Evolutionary conservation across 2,113 vertebrate genomes (phyloP).

Genomic region (Saccopteryx bilineata): DNA sequence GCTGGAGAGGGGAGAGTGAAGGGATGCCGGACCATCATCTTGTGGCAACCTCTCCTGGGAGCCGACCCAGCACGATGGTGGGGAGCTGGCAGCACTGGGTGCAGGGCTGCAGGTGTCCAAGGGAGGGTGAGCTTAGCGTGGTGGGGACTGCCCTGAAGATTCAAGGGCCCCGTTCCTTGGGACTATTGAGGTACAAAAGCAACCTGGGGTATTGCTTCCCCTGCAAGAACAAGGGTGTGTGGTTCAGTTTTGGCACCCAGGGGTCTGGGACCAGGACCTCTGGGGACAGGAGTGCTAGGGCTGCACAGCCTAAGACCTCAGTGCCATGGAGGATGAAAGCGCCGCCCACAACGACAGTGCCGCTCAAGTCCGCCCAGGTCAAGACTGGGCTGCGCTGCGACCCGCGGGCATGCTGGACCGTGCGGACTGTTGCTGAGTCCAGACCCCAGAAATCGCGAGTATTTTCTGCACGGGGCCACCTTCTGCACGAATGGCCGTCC

Average conservation of each 20-base stretch:
- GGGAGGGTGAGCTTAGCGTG: neutral
- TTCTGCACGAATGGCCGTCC: neutral
- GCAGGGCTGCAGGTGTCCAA: too few relatives aligned
- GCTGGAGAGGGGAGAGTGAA: neutral
- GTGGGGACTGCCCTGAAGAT: neutral
- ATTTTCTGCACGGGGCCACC: too few relatives aligned
- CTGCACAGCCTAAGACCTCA: neutral
- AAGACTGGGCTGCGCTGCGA: too few relatives aligned
- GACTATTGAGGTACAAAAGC: neutral
- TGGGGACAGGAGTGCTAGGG: too few relatives aligned
- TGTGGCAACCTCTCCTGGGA: rapidly evolving
- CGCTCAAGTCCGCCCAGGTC: neutral
- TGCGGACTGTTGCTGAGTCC: neutral
- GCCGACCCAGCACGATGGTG: too few relatives aligned
- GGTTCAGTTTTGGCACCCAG: neutral
- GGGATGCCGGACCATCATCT: neutral
- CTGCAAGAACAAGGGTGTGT: neutral
- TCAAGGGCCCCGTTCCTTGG: neutral
- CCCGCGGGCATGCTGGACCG: neutral
- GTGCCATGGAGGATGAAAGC: neutral
- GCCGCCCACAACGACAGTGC: neutral
- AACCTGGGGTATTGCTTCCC: neutral
- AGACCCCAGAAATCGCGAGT: neutral
- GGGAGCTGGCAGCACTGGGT: neutral
- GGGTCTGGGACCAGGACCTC: neutral